phyloP scores from a whole-genome alignment of 2,888 invertebrate genomes.

The Melieria crassipennis region DNA sequence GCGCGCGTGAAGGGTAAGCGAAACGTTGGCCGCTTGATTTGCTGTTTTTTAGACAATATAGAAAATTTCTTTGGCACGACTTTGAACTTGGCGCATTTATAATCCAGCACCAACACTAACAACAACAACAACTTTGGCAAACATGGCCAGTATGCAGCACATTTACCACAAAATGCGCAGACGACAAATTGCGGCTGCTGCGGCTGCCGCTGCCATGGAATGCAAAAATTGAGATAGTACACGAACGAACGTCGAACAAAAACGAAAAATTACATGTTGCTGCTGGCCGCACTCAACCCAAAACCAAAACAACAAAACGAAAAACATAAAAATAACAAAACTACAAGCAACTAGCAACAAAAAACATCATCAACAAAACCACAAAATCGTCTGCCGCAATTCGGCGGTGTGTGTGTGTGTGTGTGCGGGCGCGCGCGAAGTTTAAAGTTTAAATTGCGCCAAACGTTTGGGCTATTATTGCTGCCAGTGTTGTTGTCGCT shows the following conservation, averaged over 20 bases:
- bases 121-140: background rate
- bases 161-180: background rate
- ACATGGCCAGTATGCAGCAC: background rate
- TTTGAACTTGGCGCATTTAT: slow-evolving; percentile 43
- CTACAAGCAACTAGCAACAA: too few species aligned
- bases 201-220: slow-evolving; percentile 5
- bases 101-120: slow-evolving; percentile 1
- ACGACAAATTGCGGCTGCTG: slow-evolving; percentile 27
- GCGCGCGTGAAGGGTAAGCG: too few species aligned
- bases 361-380: background rate
- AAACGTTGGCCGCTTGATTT: too few species aligned
- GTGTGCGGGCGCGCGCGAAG: slow-evolving; percentile 9
- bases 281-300: background rate
- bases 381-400: slow-evolving; percentile 6
- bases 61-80: slow-evolving; percentile 45
- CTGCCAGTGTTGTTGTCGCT: slow-evolving; percentile 24
- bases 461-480: slow-evolving; percentile 12
- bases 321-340: too few species aligned
- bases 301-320: background rate
- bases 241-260: background rate
- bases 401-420: slow-evolving; percentile 19
- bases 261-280: background rate
- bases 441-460: slow-evolving; percentile 2
- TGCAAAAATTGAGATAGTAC: slow-evolving; percentile 31
- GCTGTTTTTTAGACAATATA: background rate